Evolutionary conservation across 2,888 invertebrate species (phyloP).

Genomic region (Ptychoptera contaminata): DNA sequence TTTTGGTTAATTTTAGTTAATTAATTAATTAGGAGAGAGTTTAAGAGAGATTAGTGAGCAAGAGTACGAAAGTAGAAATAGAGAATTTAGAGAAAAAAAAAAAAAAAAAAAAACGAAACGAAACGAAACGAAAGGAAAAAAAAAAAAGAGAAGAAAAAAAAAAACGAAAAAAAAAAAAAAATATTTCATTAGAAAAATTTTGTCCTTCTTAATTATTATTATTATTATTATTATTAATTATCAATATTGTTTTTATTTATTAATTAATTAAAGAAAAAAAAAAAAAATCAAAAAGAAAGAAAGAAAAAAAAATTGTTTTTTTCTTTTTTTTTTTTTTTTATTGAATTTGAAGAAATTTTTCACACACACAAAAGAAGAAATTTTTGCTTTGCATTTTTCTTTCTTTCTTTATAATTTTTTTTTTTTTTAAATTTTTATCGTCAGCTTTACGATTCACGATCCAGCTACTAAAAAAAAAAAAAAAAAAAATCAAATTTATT

Average conservation of each 20-base stretch:
- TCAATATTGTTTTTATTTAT: too few relatives aligned
- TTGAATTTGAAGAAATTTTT: too few relatives aligned
- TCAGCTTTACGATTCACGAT: too few relatives aligned
- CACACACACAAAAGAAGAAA: too few relatives aligned
- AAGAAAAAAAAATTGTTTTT: slow-evolving; percentile 21
- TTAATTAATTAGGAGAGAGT: slow-evolving; percentile 24
- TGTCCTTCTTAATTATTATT: too few relatives aligned
- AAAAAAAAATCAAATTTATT: slow-evolving; percentile 3
- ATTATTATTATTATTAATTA: too few relatives aligned
- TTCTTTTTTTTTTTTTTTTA: too few relatives aligned
- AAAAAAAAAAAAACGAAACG: not conserved
- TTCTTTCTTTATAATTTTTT: too few relatives aligned
- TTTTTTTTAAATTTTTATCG: too few relatives aligned
- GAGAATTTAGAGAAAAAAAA: slow-evolving; percentile 12
- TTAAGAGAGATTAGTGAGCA: slow-evolving; percentile 22
- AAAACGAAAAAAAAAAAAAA: not conserved
- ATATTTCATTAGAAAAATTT: too few relatives aligned
- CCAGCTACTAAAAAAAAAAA: slow-evolving; percentile 6
- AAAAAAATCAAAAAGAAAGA: not conserved
- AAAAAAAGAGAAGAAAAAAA: not conserved
- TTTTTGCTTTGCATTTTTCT: too few relatives aligned
- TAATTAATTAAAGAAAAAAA: not conserved
- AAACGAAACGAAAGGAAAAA: not conserved
- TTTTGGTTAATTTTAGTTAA: too few relatives aligned
- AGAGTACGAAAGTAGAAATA: slow-evolving; percentile 27